These are phyloP conservation scores for Dolomedes plantarius DNA, from an alignment of 2,888 invertebrate species.

Conservation along the genomic window DNA sequence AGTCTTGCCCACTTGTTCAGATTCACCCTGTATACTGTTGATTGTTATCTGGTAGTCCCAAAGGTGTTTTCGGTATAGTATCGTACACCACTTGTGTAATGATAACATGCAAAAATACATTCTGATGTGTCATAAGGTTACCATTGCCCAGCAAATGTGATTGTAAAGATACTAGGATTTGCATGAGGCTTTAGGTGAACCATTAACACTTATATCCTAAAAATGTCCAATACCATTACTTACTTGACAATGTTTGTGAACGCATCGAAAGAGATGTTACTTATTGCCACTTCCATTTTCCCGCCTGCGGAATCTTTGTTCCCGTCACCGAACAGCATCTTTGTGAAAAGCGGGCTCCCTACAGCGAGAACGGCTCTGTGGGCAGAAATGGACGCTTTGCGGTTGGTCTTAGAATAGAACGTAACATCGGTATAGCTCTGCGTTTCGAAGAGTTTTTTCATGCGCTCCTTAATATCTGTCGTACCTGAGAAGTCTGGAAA, in stretches of 20 bases:
- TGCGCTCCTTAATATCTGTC: background rate
- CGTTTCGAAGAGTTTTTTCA: background rate
- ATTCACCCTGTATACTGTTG: no score
- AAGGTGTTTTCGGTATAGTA: no score
- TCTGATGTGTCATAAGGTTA: no score
- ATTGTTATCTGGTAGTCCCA: no score
- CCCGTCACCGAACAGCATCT: slow-evolving; percentile 22
- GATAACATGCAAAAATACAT: no score
- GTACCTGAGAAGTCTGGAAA: background rate
- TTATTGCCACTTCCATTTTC: slow-evolving; percentile 22
- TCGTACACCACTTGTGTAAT: no score
- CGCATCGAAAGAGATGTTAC: slow-evolving; percentile 34
- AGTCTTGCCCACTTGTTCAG: no score
- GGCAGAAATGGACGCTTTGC: background rate
- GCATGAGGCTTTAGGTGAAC: no score
- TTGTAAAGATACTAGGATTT: no score
- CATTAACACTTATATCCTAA: no score
- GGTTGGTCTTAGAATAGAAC: background rate
- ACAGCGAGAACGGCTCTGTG: slow-evolving; percentile 2
- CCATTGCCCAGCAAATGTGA: no score
- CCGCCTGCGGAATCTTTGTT: background rate
- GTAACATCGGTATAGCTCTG: background rate
- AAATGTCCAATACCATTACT: no score
- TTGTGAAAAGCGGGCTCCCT: slow-evolving; percentile 30
- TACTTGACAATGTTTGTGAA: slow-evolving; percentile 48